Conservation (phyloP, 2,888 invertebrate species). For the Scaptomyza tumidula region DNA sequence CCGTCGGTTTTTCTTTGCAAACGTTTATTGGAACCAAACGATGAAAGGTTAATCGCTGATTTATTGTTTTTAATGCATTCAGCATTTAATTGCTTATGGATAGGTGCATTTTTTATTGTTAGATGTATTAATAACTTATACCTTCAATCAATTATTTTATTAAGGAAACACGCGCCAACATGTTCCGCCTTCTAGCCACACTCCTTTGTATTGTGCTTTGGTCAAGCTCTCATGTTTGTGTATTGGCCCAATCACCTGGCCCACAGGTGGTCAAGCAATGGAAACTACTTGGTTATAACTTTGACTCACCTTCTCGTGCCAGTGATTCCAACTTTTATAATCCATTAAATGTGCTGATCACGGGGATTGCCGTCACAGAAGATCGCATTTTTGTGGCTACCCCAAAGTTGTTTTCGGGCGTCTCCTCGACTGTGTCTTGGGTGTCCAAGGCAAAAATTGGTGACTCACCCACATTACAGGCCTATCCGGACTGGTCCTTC, state of each 20-base stretch:
- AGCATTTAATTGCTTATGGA: neutral
- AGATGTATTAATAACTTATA: neutral
- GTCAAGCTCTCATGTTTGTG: constrained; percentile 11
- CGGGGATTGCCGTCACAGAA: constrained; percentile 90
- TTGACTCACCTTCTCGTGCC: constrained; percentile 87
- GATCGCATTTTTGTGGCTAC: constrained; percentile 91
- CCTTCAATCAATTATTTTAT: neutral
- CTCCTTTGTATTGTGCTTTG: constrained; percentile 45
- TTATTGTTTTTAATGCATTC: constrained; percentile 8
- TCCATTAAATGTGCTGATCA: constrained; percentile 90
- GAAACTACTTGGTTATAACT: constrained; percentile 88
- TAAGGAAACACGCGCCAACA: constrained; percentile 32
- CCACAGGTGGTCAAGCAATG: constrained; percentile 89
- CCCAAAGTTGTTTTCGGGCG: constrained; percentile 90
- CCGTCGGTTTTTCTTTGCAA: neutral
- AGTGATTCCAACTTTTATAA: constrained; percentile 85
- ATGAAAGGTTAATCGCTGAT: constrained; percentile 6
- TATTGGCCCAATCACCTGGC: constrained; percentile 33
- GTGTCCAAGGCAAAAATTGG: constrained; percentile 88
- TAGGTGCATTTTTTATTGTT: neutral
- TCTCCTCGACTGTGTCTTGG: constrained; percentile 90
- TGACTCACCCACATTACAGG: constrained; percentile 89
- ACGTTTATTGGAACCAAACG: constrained; percentile 11
- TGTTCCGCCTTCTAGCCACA: constrained; percentile 44
- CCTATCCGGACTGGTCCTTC: constrained; percentile 92